Percentiles rank a stretch among this genome's conserved stretches.
phyloP scores from a whole-genome alignment of 1,140 invertebrate genomes.

The Heliconius melpomene region DNA sequence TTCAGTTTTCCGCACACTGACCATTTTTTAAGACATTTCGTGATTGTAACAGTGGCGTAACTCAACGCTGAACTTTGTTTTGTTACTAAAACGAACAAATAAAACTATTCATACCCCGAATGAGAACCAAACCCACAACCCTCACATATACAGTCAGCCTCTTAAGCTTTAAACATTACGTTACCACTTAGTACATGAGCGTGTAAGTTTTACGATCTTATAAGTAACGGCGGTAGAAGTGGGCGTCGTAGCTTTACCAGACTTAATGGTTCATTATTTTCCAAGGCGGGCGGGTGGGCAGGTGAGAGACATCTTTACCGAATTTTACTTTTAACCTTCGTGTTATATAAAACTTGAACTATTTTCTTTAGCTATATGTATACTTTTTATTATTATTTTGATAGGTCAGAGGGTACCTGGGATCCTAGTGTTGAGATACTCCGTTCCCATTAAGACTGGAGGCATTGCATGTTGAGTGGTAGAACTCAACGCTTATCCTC shows the following conservation, averaged over 20 bases:
- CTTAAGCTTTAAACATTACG: neutral
- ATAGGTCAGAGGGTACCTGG: too few relatives aligned
- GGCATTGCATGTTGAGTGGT: too few relatives aligned
- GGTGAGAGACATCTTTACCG: conserved; percentile 27
- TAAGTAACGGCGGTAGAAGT: conserved; percentile 14
- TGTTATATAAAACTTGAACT: neutral
- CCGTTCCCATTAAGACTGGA: too few relatives aligned
- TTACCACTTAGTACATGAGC: conserved; percentile 2
- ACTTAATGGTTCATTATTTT: conserved; percentile 30
- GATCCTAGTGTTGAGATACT: too few relatives aligned
- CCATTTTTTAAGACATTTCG: too few relatives aligned
- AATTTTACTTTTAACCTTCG: conserved; percentile 16
- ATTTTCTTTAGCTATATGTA: neutral
- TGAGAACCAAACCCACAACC: too few relatives aligned
- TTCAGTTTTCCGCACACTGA: too few relatives aligned
- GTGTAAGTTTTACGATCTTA: conserved; percentile 20
- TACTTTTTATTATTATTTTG: too few relatives aligned
- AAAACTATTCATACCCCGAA: neutral
- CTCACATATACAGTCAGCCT: too few relatives aligned
- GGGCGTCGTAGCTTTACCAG: conserved; percentile 14
- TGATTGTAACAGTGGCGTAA: neutral
- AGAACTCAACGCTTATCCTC: too few relatives aligned
- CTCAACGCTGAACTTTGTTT: neutral
- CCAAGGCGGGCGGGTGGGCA: conserved; percentile 6
- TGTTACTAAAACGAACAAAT: neutral